Evolutionary conservation across 1,140 invertebrate genomes (phyloP), one percentile per base, ranked within the genome.

Genomic region (Lutraria rhynchaena): DNA sequence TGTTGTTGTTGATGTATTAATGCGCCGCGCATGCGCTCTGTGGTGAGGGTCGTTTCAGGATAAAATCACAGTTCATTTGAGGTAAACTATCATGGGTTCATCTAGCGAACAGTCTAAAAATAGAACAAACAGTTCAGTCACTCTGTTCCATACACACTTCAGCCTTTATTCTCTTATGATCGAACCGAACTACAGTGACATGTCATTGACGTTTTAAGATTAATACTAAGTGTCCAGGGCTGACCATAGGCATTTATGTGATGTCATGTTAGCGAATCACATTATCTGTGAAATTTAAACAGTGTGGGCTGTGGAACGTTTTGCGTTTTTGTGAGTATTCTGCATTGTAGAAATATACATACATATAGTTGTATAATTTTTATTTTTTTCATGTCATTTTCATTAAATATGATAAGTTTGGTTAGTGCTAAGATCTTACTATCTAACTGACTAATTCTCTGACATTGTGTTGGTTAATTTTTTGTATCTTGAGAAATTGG

Each of bases 71-170:
- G 75, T 77, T 77, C 60, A 55, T 57, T n/a, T 65, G 17, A 77
- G 75, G 61, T 65, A 63, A 67, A 60, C 29, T 24, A n/a, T 44
- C 37, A 1, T 17, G 24, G 44, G 75, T 77, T 77, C 75, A 77
- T 35, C 22, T 44, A 63, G 75, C 75, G 75, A 61, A 0, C 75
- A 77, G 22, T 37, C 58, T 77, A 63, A 37, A 67, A 55, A 67
- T 77, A 77, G 61, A 76, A 37, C 29, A 65, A 61, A 55, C 49
- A 63, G 60, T 76, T 63, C 74, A 76, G 74, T 74, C 55, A 74
- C 71, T 58, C 46, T 51, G 71, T 41, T 74, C 71, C 13, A 22
- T n/a, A 55, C 7, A 55, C 19, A 27, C n/a, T 22, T 55, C 4
- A n/a, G n/a, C n/a, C n/a, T 7, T 22, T 27, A 22, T 55, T 70